phyloP scores from a whole-genome alignment of 2,888 invertebrate genomes.

The Synanthedon tipuliformis region DNA sequence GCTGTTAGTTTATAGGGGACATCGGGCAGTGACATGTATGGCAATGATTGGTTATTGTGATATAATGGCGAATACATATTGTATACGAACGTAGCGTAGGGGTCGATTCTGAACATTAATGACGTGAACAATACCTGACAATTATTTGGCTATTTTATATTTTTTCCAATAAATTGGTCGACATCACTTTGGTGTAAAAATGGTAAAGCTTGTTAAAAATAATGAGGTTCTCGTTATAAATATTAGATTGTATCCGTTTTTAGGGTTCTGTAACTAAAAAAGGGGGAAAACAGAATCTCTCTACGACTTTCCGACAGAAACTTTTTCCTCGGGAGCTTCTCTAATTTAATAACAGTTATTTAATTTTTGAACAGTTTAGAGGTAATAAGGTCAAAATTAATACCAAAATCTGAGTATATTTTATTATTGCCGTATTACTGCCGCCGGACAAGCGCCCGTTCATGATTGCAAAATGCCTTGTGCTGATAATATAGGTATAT shows the following conservation, averaged over 20 bases:
- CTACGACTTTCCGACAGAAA: no score
- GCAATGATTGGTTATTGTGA: slow-evolving; percentile 63
- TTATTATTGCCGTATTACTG: no score
- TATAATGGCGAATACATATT: slow-evolving; percentile 47
- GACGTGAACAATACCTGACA: slow-evolving; percentile 22
- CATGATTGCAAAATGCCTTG: no score
- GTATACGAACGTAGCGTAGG: slow-evolving; percentile 13
- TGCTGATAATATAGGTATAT: no score
- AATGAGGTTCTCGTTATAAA: slow-evolving; percentile 33
- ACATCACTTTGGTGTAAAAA: slow-evolving; percentile 35
- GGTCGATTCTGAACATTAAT: slow-evolving; percentile 6
- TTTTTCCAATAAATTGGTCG: slow-evolving; percentile 49
- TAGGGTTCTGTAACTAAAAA: no score
- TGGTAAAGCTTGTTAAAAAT: slow-evolving; percentile 56
- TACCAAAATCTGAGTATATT: no score
- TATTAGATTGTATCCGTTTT: neutral
- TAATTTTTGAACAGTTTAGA: no score
- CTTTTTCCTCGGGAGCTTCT: no score
- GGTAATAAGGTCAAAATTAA: no score
- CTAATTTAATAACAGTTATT: no score
- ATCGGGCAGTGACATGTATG: slow-evolving; percentile 55
- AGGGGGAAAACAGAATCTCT: no score
- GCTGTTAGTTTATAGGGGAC: slow-evolving; percentile 30
- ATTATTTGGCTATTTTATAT: slow-evolving; percentile 37
- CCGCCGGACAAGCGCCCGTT: no score